Evolutionary conservation across 2,888 invertebrate species (phyloP).

Genomic region (Metallyticus violacea): DNA sequence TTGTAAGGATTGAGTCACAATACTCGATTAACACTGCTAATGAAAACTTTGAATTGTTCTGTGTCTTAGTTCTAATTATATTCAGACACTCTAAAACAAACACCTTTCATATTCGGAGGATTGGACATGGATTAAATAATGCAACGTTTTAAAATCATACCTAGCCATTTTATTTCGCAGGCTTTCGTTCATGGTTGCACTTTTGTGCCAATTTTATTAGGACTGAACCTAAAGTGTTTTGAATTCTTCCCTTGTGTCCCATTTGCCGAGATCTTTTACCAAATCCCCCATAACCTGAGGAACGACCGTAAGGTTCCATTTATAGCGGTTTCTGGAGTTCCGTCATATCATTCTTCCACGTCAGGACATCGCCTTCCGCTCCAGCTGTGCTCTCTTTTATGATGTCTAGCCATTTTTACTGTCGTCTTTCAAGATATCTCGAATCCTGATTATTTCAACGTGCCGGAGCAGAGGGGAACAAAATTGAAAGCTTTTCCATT

Average conservation of each 20-base stretch:
- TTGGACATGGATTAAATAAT: too few species aligned
- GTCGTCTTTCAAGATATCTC: background rate
- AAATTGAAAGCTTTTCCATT: too few species aligned
- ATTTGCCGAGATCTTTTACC: background rate
- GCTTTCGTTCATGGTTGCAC: too few species aligned
- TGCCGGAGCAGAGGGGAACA: background rate
- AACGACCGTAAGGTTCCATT: background rate
- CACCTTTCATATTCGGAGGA: too few species aligned
- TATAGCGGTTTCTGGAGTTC: background rate
- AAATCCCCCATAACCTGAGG: background rate
- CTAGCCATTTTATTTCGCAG: too few species aligned
- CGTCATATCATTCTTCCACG: background rate
- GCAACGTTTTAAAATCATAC: too few species aligned
- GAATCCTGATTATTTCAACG: background rate
- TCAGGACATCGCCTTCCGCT: background rate
- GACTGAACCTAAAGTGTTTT: background rate
- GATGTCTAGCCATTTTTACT: background rate
- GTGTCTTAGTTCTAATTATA: too few species aligned
- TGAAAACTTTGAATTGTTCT: too few species aligned
- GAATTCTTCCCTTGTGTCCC: background rate
- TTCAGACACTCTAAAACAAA: too few species aligned
- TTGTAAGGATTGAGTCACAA: too few species aligned
- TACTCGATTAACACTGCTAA: too few species aligned
- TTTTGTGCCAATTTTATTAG: background rate
- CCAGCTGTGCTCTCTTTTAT: too few species aligned